Evolutionary conservation across 2,797 vertebrate genomes (phyloP), one percentile per base, ranked within the genome.

Genomic region (Cynopterus sphinx): DNA sequence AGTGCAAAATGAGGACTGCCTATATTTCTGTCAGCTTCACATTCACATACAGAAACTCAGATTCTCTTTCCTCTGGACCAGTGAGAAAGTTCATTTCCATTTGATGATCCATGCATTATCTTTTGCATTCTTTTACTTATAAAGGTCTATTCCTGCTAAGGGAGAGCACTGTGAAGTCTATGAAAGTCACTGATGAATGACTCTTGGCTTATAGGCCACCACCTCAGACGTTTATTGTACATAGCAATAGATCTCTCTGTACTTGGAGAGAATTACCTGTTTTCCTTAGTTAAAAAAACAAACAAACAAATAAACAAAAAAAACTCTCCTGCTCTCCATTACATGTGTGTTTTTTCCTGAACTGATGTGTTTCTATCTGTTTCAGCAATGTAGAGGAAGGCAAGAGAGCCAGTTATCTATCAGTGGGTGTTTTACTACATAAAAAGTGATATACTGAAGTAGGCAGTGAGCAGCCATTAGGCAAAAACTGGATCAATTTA

Each of bases 351-450:
- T 57, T 90, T 43, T 86, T 95, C 93, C 49, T 82, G 39, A 92
- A 53, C 57, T n/a, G 41, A 82, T 73, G 8, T 68, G 31, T 68
- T 95, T 94, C 31, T 82, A 12, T 85, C 36, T 90, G 46, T 90
- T 87, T 82, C 46, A 91, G 59, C 59, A 93, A n/a, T 43, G 22
- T 70, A 86, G 43, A 81, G 41, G 55, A 87, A 93, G 65, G 46
- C 41, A 67, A 93, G 6, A 43, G 49, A 93, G 74, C 11, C 90
- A 70, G 68, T 90, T 92, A 65, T 78, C 33, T 96, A n/a, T 97
- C 51, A 73, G 71, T 39, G 77, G 82, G 24, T 88, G 10, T 93
- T 95, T 95, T 87, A 68, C 85, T 71, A 41, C 21, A 92, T 91
- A 39, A 86, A 91, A 82, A 93, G 57, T 94, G 31, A 81, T 88